These are phyloP conservation scores for Solenopsis fugax DNA, from an alignment of 1,140 invertebrate genomes.

Conservation along the genomic window DNA sequence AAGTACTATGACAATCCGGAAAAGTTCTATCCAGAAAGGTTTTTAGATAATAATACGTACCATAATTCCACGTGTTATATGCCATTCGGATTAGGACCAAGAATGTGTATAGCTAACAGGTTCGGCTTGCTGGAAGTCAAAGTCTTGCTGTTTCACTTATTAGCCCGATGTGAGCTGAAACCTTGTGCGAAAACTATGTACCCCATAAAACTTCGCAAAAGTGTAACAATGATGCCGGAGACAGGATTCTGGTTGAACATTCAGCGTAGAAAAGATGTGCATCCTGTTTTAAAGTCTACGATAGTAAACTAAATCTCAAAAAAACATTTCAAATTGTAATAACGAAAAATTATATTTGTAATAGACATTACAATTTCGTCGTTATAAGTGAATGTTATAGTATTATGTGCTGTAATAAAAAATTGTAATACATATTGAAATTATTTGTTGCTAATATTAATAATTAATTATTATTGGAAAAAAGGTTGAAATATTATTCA, in stretches of 20 bases:
- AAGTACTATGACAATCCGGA: constrained; percentile 53
- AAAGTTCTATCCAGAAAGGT: constrained; percentile 49
- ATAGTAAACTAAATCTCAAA: neutral
- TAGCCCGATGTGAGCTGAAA: constrained; percentile 47
- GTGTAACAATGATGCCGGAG: constrained; percentile 22
- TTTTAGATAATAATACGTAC: constrained; percentile 15
- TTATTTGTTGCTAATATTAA: neutral
- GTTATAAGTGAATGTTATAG: too few relatives aligned
- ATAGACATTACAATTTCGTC: neutral
- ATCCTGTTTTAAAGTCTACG: neutral
- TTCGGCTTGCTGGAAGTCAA: constrained; percentile 53
- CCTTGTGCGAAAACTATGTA: neutral
- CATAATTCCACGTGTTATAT: constrained; percentile 11
- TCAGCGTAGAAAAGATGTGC: constrained; percentile 18
- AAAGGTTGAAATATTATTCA: neutral
- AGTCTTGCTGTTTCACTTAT: constrained; percentile 53
- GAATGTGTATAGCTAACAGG: constrained; percentile 67
- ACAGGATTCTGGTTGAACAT: constrained; percentile 80
- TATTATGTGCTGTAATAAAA: neutral
- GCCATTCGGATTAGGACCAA: constrained; percentile 63
- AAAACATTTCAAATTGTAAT: neutral
- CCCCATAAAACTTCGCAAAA: constrained; percentile 20
- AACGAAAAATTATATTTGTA: neutral
- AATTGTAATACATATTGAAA: neutral
- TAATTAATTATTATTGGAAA: neutral